Conservation (phyloP, 2,113 vertebrate species). For the Protomyctophum bolini region DNA sequence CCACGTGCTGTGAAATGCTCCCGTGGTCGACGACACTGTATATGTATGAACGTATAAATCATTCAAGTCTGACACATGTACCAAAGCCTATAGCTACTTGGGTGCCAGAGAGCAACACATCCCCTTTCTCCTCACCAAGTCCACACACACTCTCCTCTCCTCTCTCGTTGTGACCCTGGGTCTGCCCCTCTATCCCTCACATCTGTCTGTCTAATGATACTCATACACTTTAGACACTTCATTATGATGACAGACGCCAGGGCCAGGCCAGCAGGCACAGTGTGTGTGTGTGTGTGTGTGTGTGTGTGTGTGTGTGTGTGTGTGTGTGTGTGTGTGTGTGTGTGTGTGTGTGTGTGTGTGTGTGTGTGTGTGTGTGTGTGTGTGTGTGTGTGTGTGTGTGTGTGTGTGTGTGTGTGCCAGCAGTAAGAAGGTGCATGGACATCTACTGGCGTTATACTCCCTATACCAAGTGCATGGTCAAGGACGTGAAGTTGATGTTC, state of each 20-base stretch:
- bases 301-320: constrained; percentile 13
- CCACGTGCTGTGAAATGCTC: constrained; percentile 10
- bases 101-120: constrained; percentile 18
- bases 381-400: constrained; percentile 16
- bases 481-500: constrained; percentile 2
- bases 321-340: constrained; percentile 11
- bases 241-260: constrained; percentile 56
- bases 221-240: constrained; percentile 42
- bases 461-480: not conserved
- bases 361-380: constrained; percentile 12
- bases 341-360: constrained; percentile 12
- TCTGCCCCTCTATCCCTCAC: constrained; percentile 37
- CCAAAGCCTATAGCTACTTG: constrained; percentile 17
- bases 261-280: constrained; percentile 17
- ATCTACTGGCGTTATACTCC: constrained; percentile 19
- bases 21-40: constrained; percentile 10
- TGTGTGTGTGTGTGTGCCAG: not conserved
- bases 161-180: constrained; percentile 17
- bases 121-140: constrained; percentile 11
- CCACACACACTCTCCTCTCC: constrained; percentile 21
- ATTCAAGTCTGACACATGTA: constrained; percentile 32
- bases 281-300: constrained; percentile 20
- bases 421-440: not conserved
- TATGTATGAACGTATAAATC: constrained; percentile 42
- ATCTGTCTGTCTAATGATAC: constrained; percentile 41